Conservation (phyloP, 2,888 invertebrate species). For the Sphaerophoria rueppellii region DNA sequence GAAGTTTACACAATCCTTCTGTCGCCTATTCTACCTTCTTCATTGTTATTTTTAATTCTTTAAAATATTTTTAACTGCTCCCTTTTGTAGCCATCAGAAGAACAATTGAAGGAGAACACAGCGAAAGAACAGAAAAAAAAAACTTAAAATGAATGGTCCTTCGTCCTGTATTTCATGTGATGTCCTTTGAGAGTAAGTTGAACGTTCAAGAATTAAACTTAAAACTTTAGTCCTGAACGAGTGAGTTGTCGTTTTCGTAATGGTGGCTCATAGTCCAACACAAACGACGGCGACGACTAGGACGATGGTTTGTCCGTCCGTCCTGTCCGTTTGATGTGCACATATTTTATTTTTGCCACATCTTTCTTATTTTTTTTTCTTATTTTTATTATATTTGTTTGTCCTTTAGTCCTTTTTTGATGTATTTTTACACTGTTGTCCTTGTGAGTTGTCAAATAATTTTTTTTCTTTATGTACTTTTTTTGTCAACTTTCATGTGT, state of each 20-base stretch:
- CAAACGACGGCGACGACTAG: neutral
- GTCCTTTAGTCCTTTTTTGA: slow-evolving; percentile 65
- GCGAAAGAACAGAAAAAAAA: slow-evolving; percentile 33
- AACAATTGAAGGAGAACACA: slow-evolving; percentile 39
- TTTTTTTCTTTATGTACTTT: slow-evolving; percentile 28
- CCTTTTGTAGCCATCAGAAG: slow-evolving; percentile 28
- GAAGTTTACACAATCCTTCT: slow-evolving; percentile 39
- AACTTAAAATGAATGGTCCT: slow-evolving; percentile 76
- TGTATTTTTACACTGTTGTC: slow-evolving; percentile 73
- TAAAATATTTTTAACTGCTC: slow-evolving; percentile 64
- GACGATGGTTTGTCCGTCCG: slow-evolving; percentile 40
- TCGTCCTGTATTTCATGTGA: slow-evolving; percentile 79
- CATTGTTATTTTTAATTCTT: slow-evolving; percentile 47
- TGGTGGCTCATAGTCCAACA: slow-evolving; percentile 52
- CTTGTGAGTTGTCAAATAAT: slow-evolving; percentile 72
- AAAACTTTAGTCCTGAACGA: slow-evolving; percentile 75
- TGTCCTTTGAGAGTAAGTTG: slow-evolving; percentile 80
- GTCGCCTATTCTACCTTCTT: slow-evolving; percentile 41
- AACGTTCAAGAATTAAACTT: slow-evolving; percentile 79
- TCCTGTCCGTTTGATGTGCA: slow-evolving; percentile 68
- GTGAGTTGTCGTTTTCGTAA: slow-evolving; percentile 72
- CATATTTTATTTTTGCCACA: slow-evolving; percentile 68
- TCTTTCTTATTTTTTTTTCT: slow-evolving; percentile 36
- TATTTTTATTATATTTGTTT: slow-evolving; percentile 40
- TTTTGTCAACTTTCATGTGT: slow-evolving; percentile 61